Evolutionary conservation across 2,888 invertebrate species (phyloP).

Genomic region (Diarsia brunnea): DNA sequence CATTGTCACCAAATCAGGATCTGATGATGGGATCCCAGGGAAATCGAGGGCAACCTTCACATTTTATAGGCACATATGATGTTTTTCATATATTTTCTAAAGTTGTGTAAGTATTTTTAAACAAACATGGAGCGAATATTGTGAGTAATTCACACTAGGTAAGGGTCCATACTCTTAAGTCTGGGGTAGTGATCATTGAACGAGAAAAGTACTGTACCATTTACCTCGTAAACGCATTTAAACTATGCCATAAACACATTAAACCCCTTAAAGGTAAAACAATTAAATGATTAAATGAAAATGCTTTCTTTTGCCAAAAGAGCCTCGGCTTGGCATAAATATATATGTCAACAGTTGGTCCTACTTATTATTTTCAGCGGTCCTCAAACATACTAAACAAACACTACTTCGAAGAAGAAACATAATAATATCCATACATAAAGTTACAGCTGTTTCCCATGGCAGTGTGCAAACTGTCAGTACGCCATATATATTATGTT

Average conservation of each 20-base stretch:
- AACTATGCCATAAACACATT: too few relatives aligned
- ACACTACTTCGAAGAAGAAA: background rate
- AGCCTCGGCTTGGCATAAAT: too few relatives aligned
- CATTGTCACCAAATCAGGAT: too few relatives aligned
- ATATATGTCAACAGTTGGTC: too few relatives aligned
- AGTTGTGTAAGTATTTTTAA: too few relatives aligned
- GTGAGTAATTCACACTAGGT: background rate
- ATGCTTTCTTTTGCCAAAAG: background rate
- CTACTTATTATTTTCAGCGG: background rate
- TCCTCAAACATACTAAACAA: background rate
- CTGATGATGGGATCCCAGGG: too few relatives aligned
- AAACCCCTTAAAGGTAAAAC: background rate
- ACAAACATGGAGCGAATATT: background rate
- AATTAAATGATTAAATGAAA: background rate
- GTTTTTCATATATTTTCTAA: too few relatives aligned
- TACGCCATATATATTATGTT: background rate
- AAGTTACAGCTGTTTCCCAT: background rate
- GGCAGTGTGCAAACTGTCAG: background rate
- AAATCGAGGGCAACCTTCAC: too few relatives aligned
- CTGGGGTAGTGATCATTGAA: background rate
- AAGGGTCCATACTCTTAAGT: background rate
- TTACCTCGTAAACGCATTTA: background rate
- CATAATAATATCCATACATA: background rate
- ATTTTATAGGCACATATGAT: too few relatives aligned
- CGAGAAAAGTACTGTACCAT: background rate